Evolutionary conservation across 2,113 vertebrate species (phyloP).

Genomic region (Erythrolamprus reginae): DNA sequence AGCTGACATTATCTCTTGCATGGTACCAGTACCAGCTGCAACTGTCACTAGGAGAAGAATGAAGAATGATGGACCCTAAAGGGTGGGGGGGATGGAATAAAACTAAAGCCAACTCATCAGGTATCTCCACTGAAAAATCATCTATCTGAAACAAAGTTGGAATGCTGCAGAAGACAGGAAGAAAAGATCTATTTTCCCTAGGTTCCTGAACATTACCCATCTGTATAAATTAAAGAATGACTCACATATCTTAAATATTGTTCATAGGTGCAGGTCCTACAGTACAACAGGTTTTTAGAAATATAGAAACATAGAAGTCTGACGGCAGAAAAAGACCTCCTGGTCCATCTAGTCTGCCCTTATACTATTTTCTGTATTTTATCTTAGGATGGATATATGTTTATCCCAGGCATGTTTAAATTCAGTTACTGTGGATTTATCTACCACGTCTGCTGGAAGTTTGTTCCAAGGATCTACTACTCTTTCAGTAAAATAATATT

Average conservation of each 20-base stretch:
- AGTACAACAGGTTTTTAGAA: background rate
- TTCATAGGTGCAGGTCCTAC: background rate
- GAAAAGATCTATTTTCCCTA: background rate
- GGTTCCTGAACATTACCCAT: background rate
- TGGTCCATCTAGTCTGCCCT: too few relatives aligned
- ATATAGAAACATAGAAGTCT: too few relatives aligned
- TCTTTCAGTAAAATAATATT: too few relatives aligned
- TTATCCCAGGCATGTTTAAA: too few relatives aligned
- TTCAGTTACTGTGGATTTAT: too few relatives aligned
- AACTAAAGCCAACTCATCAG: background rate
- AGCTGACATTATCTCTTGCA: slow-evolving; percentile 54
- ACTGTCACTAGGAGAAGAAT: slow-evolving; percentile 27
- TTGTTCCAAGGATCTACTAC: too few relatives aligned
- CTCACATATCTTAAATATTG: background rate
- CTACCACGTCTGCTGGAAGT: too few relatives aligned
- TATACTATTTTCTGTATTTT: too few relatives aligned
- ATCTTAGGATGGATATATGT: too few relatives aligned
- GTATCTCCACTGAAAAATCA: background rate
- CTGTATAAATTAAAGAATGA: fast-evolving
- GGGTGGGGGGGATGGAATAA: background rate
- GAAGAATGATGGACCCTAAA: slow-evolving; percentile 22
- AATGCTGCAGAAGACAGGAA: background rate
- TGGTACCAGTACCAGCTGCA: slow-evolving; percentile 40
- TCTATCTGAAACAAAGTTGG: background rate
- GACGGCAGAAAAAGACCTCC: too few relatives aligned